These are phyloP conservation scores for Philereme vetulata DNA, from an alignment of 2,888 invertebrate genomes.

Conservation along the genomic window DNA sequence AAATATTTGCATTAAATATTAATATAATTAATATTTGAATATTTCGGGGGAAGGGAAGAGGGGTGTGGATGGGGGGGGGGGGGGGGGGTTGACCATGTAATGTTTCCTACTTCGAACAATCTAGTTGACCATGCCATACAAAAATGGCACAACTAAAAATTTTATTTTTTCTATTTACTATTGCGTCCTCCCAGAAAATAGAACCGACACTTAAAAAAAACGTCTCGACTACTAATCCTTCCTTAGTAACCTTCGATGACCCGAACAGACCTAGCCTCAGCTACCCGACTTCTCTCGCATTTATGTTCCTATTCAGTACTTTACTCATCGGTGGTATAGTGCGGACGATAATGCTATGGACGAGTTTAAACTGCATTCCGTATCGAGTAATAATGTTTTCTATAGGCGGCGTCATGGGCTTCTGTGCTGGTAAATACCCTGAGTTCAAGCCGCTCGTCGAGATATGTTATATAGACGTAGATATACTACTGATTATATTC, in stretches of 20 bases:
- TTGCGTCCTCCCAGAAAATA: constrained; percentile 14
- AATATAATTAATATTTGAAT: too few species aligned
- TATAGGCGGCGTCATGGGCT: constrained; percentile 66
- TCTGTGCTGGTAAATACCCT: constrained; percentile 61
- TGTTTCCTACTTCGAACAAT: constrained; percentile 16
- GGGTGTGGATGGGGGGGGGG: too few species aligned
- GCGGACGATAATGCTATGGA: constrained; percentile 64
- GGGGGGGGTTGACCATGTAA: too few species aligned
- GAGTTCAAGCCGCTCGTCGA: constrained; percentile 61
- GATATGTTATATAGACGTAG: constrained; percentile 66
- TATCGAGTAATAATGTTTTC: constrained; percentile 72
- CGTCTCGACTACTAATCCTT: not conserved
- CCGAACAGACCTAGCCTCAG: constrained; percentile 52
- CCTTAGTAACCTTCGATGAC: constrained; percentile 38
- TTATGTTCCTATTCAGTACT: constrained; percentile 63
- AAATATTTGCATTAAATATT: too few species aligned
- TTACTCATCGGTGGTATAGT: constrained; percentile 65
- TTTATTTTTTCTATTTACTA: constrained; percentile 24
- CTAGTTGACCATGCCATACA: constrained; percentile 44
- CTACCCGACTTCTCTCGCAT: constrained; percentile 61
- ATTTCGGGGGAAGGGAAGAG: too few species aligned
- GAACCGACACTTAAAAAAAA: constrained; percentile 5
- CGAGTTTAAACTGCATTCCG: constrained; percentile 57
- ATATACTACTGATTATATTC: constrained; percentile 58
- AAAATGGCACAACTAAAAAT: constrained; percentile 37